Base-by-base conservation (phyloP, 2,888 invertebrate genomes). In the Rhagophthalmus giganteus region DNA sequence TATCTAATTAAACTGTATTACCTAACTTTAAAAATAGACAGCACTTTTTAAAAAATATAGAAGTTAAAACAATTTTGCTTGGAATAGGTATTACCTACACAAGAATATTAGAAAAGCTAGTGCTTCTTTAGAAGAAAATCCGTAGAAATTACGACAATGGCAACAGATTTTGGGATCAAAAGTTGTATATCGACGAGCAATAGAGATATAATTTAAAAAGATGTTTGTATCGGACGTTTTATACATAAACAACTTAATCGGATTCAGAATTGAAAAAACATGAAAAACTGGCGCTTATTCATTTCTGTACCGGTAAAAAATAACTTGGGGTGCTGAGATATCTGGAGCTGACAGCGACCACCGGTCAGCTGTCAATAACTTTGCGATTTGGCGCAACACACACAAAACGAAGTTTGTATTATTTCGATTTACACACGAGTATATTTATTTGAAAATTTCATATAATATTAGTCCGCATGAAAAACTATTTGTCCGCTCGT, bases 201-300 rank as follows among this genome's bases (percentile, higher is more conserved):
- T 24, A 54, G 39, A 49, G 40, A 54, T 57, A 57, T 49, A 47
- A 39, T 47, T 48, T 34, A 38, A 42, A 47, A 55, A 57, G 48
- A 59, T 57, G 59, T 62, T 61, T 65, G 66, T 57, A 48, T 63
- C 55, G 65, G 67, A 67, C 67, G 57, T 67, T 67, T 64, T 58
- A 60, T 59, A 61, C 66, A 68, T 66, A 69, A 69, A 68, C 69
- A 69, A 69, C 64, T 69, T 70, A 71, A 71, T 70, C 70, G 69
- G 69, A 70, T 71, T 64, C 62, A 42, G 51, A 64, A 69, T 69
- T 65, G 69, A 67, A 69, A 68, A 70, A 70, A 69, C 68, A 71
- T 69, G 66, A 64, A 67, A 65, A 51, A 63, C 62, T 62, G 60
- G 62, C 59, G 60, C 58, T 35, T 50, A 67, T 68, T 67, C 68